phyloP scores from a whole-genome alignment of 1,140 invertebrate species.

The Drosophila orena region DNA sequence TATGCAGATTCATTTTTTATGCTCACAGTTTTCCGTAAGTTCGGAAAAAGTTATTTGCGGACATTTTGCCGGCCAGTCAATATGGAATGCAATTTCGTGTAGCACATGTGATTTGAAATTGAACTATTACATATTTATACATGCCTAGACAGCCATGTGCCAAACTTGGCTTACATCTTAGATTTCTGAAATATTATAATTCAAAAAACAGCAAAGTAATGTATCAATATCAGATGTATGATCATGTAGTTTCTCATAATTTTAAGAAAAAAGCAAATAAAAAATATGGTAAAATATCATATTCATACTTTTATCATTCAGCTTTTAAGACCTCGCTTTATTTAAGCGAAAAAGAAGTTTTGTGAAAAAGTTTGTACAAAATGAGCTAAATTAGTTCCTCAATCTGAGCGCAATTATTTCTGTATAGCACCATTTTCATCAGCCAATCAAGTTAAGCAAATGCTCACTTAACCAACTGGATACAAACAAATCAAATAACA shows the following conservation, averaged over 20 bases:
- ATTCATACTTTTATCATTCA: too few species aligned
- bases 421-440: not conserved
- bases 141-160: too few species aligned
- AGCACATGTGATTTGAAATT: not conserved
- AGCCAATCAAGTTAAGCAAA: conserved; percentile 30
- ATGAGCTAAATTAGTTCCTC: conserved; percentile 2
- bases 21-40: conserved; percentile 28
- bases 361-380: not conserved
- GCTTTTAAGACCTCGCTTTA: not conserved
- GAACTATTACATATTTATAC: too few species aligned
- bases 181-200: conserved; percentile 6
- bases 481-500: conserved; percentile 47
- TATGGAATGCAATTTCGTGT: not conserved
- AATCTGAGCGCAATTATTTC: conserved; percentile 13
- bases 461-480: conserved; percentile 44
- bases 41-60: conserved; percentile 27
- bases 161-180: not conserved
- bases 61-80: not conserved
- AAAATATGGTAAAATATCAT: too few species aligned
- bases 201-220: too few species aligned
- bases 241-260: too few species aligned
- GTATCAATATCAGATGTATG: not conserved
- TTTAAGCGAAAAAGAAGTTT: not conserved
- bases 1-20: conserved; percentile 37
- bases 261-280: too few species aligned